Evolutionary conservation across 2,797 vertebrate genomes (phyloP), one percentile per base, ranked within the genome.

Genomic region (Chaetophractus vellerosus): DNA sequence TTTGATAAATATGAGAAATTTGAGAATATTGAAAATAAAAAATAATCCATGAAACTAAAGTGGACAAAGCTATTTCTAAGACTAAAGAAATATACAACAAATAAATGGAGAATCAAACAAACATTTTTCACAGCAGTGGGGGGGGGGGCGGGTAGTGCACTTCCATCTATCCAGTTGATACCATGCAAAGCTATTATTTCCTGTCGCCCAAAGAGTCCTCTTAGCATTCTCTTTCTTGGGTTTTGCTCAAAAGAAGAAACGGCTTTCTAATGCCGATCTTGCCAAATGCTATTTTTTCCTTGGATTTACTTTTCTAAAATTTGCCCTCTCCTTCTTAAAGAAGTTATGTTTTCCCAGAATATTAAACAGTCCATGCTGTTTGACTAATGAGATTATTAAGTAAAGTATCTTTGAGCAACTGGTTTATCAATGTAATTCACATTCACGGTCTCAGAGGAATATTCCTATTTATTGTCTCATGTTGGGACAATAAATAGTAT

Each of bases 361-460:
- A 63, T 9, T n/a, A 82, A 87, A 90, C 15, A 74, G 14, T 55
- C 31, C 5, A 33, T n/a, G 50, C 26, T 19, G 81, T 82, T 86
- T 93, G 81, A 87, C 52, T 23, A 93, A 89, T 90, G 83, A 90
- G 90, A 94, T 96, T 95, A 78, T 89, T 96, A 91, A 5, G 88
- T 72, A 61, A 74, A 96, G 89, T 16, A 71, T 90, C 55, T 71
- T 61, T 89, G 91, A 96, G 31, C 36, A 88, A 88, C 80, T 94
- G 96, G 92, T 85, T 91, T 36, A 0, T 93, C 76, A 93, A 88
- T 92, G 64, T 75, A 94, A 95, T 85, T 72, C 72, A 96, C 64
- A 66, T 24, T 96, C 95, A 90, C 75, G 92, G 95, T 94, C 96
- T 96, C 83, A 87, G 79, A 96, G 50, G 45, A 96, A 97, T 97